Base-by-base conservation (phyloP, 2,888 invertebrate genomes). In the Torymus aiolomorphi region DNA sequence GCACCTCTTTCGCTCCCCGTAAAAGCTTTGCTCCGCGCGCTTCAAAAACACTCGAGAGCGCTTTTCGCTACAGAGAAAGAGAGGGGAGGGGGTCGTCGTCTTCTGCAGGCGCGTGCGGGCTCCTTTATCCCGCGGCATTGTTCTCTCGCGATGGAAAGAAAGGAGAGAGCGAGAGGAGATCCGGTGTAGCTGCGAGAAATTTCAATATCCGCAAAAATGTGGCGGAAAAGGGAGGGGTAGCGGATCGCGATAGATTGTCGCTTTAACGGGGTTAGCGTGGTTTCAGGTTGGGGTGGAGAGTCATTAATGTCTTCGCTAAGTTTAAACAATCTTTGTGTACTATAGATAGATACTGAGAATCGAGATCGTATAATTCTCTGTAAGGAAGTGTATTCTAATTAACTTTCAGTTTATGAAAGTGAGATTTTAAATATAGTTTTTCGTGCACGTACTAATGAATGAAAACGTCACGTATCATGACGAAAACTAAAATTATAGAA, bases 11-110 rank as follows among this genome's bases (percentile, higher is more conserved):
- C 59, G 62, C 65, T 10, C 16, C 66, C 49, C 62, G 61, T 78
- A 52, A 78, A 73, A 67, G 71, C 67, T 73, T 78, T 78, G 67
- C 59, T 73, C 65, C 62, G 71, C 54, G 59, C 67, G 52, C 62
- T 78, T 73, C 59, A 62, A 66, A 78, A 78, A 66, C 71, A 67
- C 67, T 67, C 62, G 59, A 72, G 71, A 4, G 12, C 51, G 24
- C 59, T 59, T 49, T 12, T n/a, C 51, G 18, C 66, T 75, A 31
- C n/a, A 5, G 13, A 4, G 71, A 59, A 10, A 3, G 12, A 42
- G 42, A 12, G 5, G 11, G 42, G 12, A 59, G 16, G 18, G 12
- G 2, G 0, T 13, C n/a, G 49, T 57, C 61, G 16, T 73, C 49
- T 72, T 66, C 13, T 62, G 18, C 69, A 49, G 51, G 18, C 49